Conservation (phyloP, 1,140 invertebrate genomes). For the Drosophila bocqueti region DNA sequence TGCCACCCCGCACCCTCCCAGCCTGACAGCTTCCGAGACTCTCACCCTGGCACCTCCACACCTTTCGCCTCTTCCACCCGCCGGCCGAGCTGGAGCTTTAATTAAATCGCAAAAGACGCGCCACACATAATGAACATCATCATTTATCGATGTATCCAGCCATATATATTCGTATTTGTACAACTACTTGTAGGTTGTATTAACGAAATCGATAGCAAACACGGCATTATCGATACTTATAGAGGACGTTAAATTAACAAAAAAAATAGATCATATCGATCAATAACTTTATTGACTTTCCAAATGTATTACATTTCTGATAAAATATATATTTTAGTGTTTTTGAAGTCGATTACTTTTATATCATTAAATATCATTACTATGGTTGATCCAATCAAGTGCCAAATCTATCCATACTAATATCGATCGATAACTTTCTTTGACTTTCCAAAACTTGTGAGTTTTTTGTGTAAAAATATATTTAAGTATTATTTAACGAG, state of each 20-base stretch:
- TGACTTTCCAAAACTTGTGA: no score
- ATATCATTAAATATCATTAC: no score
- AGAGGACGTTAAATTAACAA: not conserved
- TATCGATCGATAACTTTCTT: no score
- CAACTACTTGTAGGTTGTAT: slow-evolving; percentile 2
- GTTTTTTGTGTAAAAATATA: no score
- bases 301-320: no score
- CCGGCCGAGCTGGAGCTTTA: slow-evolving; percentile 45
- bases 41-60: not conserved
- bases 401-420: no score
- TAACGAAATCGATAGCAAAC: no score
- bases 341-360: no score
- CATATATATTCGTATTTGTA: slow-evolving; percentile 11
- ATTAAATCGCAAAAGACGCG: slow-evolving; percentile 79
- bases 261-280: not conserved
- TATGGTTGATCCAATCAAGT: no score
- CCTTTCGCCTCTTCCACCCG: not conserved
- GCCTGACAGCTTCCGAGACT: not conserved
- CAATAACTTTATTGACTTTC: no score
- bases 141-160: slow-evolving; percentile 46
- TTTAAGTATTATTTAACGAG: no score
- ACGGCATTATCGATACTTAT: not conserved
- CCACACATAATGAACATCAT: slow-evolving; percentile 76
- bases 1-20: not conserved
- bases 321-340: no score